These are phyloP conservation scores for Ammospiza nelsoni DNA, from an alignment of 2,113 vertebrate genomes.

Conservation along the genomic window DNA sequence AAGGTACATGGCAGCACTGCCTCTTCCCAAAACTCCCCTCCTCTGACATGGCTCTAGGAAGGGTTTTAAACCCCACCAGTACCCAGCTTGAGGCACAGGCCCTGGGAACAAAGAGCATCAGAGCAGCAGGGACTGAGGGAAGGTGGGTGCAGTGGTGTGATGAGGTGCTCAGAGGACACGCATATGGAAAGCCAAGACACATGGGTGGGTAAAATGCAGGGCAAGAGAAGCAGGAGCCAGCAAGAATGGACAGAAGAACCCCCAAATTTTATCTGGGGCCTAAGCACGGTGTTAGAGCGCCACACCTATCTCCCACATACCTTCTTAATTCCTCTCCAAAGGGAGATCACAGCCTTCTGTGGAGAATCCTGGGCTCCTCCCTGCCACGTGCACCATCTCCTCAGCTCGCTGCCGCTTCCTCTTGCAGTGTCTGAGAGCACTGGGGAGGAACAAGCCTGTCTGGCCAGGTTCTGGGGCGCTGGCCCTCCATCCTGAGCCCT, in stretches of 20 bases:
- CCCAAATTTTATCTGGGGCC: background rate
- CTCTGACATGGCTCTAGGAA: background rate
- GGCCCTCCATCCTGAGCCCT: background rate
- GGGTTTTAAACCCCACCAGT: background rate
- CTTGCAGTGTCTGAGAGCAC: conserved; percentile 22
- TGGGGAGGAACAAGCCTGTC: conserved; percentile 8
- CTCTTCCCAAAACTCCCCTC: background rate
- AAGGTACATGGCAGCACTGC: background rate
- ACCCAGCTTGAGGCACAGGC: background rate
- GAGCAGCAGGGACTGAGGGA: background rate
- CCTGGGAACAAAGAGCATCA: background rate
- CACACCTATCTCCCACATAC: background rate
- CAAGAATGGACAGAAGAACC: background rate
- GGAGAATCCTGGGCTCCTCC: background rate
- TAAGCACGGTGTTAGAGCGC: background rate
- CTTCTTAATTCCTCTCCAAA: background rate
- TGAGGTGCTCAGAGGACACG: rapidly evolving
- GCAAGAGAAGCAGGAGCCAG: background rate
- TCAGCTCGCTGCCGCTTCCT: background rate
- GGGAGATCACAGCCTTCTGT: background rate
- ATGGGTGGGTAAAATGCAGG: rapidly evolving
- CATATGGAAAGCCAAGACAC: background rate
- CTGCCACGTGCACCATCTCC: background rate
- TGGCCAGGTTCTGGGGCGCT: background rate
- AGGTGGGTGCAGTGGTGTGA: no score